phyloP scores from a whole-genome alignment of 2,888 invertebrate genomes.

The Corythucha ciliata region DNA sequence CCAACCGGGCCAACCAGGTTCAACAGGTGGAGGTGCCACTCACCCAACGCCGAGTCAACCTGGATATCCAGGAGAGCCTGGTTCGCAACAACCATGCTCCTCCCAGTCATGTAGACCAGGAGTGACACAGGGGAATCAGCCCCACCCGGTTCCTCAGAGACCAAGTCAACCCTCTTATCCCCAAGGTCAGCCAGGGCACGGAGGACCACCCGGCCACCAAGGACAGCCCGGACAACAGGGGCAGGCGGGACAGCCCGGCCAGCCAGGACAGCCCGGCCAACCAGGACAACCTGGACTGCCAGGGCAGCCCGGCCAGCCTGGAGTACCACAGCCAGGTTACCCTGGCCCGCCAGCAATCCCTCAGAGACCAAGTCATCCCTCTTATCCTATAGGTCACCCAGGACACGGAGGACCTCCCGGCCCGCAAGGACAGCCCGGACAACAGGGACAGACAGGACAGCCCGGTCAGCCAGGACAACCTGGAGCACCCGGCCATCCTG shows the following conservation, averaged over 20 bases:
- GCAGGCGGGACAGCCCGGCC: constrained; percentile 50
- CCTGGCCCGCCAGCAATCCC: no score
- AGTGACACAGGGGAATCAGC: no score
- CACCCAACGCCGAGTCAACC: constrained; percentile 33
- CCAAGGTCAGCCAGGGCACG: constrained; percentile 32
- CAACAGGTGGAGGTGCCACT: constrained; percentile 19
- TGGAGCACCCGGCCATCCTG: constrained; percentile 38
- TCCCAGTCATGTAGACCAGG: no score
- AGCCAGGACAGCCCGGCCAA: constrained; percentile 35
- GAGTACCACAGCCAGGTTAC: constrained; percentile 23
- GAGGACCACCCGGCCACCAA: constrained; percentile 24
- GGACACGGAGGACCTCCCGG: constrained; percentile 33
- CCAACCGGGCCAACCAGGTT: constrained; percentile 35
- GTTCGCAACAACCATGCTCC: no score
- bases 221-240: constrained; percentile 34
- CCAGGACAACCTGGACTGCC: constrained; percentile 29
- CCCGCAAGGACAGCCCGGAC: constrained; percentile 39
- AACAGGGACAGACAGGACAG: constrained; percentile 39
- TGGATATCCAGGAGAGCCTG: constrained; percentile 25
- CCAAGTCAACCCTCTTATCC: constrained; percentile 33
- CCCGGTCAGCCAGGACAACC: constrained; percentile 25
- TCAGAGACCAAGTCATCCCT: constrained; percentile 32
- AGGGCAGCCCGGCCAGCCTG: constrained; percentile 35
- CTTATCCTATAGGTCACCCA: constrained; percentile 20
- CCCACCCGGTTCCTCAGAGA: constrained; percentile 31